Conservation (phyloP, 2,113 vertebrate genomes). For the Numida meleagris region DNA sequence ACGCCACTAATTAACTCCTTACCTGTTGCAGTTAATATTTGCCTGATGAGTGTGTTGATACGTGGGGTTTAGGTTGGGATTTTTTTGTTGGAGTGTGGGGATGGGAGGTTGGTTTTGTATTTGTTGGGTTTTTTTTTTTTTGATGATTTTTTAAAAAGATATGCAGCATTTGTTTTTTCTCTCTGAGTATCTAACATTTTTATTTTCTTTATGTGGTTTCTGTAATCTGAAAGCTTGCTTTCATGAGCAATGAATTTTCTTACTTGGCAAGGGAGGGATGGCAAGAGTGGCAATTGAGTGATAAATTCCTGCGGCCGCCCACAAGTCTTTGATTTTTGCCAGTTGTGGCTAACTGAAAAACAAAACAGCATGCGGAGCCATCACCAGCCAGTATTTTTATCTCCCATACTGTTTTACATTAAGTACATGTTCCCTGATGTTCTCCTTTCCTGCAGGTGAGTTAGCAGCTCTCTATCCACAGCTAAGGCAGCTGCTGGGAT, state of each 20-base stretch:
- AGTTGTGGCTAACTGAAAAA: background rate
- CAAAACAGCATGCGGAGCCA: background rate
- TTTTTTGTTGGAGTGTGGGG: background rate
- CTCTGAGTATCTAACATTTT: background rate
- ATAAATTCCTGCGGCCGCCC: background rate
- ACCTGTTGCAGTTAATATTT: background rate
- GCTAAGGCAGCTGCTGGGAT: background rate
- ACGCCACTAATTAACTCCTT: background rate
- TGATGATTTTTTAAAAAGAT: background rate
- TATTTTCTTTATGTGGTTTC: background rate
- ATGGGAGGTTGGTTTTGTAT: too few relatives aligned
- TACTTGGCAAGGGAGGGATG: background rate
- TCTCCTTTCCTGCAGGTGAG: background rate
- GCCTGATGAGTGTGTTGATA: background rate
- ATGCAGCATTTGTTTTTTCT: background rate
- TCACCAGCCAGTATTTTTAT: background rate
- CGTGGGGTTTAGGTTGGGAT: background rate
- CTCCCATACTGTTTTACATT: accelerated
- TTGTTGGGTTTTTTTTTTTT: too few relatives aligned
- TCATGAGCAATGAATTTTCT: background rate
- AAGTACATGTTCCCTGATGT: background rate
- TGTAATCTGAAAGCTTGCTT: background rate
- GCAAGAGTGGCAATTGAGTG: background rate
- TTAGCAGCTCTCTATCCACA: background rate
- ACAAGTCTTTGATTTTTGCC: background rate